phyloP scores from a whole-genome alignment of 2,113 vertebrate genomes.

The Pelusios castaneus region DNA sequence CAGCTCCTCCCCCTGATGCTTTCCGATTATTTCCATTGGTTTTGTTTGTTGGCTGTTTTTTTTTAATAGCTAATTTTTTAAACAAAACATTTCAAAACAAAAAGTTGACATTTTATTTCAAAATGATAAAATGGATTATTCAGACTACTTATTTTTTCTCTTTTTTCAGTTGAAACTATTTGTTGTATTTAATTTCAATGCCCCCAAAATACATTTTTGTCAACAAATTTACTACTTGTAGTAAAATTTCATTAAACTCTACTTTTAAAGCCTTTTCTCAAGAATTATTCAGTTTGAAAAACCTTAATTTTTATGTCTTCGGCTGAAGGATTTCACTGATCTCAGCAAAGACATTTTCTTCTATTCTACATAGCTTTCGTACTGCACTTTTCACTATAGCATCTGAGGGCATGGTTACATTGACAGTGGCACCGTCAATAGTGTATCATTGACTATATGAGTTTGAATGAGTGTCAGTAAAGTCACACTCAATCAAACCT shows the following conservation, averaged over 20 bases:
- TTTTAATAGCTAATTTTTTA: background rate
- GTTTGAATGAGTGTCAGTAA: too few species aligned
- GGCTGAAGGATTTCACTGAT: background rate
- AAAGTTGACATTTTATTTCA: background rate
- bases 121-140: background rate
- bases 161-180: background rate
- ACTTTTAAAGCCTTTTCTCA: background rate
- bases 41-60: too few species aligned
- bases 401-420: too few species aligned
- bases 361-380: background rate
- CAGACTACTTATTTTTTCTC: background rate
- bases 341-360: background rate
- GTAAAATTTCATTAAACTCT: background rate
- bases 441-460: too few species aligned
- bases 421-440: too few species aligned
- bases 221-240: background rate
- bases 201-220: background rate
- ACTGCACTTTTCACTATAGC: background rate
- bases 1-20: background rate
- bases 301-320: background rate
- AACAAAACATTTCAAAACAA: background rate
- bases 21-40: background rate
- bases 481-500: too few species aligned
- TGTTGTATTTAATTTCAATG: background rate
- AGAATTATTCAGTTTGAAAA: background rate